A percentile compares a stretch with the other conserved stretches of the same genome.
These are phyloP conservation scores for Cecidostiba fungosa DNA, from an alignment of 2,888 invertebrate species.

Conservation along the genomic window DNA sequence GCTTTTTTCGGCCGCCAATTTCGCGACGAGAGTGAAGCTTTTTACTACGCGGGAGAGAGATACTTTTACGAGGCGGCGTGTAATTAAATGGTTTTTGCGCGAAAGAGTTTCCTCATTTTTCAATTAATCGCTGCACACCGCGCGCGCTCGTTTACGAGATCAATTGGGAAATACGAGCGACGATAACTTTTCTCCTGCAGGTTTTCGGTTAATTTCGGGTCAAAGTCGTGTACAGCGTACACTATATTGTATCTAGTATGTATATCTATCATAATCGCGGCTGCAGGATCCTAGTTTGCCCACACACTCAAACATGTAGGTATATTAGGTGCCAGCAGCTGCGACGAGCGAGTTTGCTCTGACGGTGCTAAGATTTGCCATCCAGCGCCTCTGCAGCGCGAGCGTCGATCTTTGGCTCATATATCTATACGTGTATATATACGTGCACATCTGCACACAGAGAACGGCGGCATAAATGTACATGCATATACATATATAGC, in stretches of 20 bases:
- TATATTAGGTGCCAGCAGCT: too few relatives aligned
- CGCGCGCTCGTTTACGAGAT: background rate
- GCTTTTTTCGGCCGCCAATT: background rate
- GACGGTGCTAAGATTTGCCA: background rate
- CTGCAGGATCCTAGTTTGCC: too few relatives aligned
- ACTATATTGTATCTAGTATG: too few relatives aligned
- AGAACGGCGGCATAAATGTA: background rate
- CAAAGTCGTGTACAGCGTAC: too few relatives aligned
- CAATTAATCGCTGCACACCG: background rate
- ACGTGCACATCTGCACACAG: background rate
- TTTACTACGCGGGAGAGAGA: background rate
- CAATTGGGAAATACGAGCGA: too few relatives aligned
- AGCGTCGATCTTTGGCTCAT: background rate
- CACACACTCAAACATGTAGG: too few relatives aligned
- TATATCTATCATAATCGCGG: too few relatives aligned
- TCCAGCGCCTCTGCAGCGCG: background rate
- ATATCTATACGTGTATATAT: background rate
- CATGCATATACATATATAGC: background rate
- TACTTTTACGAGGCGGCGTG: background rate
- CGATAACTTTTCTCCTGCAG: too few relatives aligned
- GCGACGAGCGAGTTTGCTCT: background rate
- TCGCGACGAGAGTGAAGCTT: constrained; percentile 10
- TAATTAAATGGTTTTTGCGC: background rate
- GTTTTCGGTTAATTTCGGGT: too few relatives aligned
- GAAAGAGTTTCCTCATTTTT: constrained; percentile 7